Percentiles rank a stretch among this genome's conserved stretches.
Conservation (phyloP, 2,797 vertebrate species). For the Austrolebias charrua region DNA sequence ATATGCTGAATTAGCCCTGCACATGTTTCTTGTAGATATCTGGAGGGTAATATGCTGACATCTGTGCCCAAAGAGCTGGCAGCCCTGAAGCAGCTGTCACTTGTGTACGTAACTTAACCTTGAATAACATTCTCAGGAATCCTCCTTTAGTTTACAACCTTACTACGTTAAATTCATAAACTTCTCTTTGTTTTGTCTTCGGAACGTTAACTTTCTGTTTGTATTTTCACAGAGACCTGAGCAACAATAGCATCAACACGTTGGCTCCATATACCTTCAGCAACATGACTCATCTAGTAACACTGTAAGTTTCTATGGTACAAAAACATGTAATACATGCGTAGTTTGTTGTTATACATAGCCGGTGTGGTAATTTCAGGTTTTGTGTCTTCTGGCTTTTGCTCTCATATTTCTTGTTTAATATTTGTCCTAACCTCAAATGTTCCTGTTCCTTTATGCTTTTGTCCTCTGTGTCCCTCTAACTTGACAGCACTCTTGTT, state of each 20-base stretch:
- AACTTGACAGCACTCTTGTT: background rate
- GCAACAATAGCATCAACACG: constrained; percentile 95
- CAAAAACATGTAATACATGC: background rate
- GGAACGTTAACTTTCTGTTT: constrained; percentile 30
- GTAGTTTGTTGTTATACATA: background rate
- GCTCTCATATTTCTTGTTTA: background rate
- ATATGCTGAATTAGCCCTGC: constrained; percentile 17
- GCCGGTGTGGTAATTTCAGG: too few species aligned
- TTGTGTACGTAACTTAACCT: constrained; percentile 86
- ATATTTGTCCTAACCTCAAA: background rate
- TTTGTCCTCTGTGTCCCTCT: background rate
- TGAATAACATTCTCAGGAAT: constrained; percentile 21
- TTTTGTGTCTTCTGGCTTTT: too few species aligned
- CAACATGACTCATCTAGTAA: constrained; percentile 96
- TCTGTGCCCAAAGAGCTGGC: constrained; percentile 91
- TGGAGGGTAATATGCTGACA: constrained; percentile 94
- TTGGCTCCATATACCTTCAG: constrained; percentile 90
- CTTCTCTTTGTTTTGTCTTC: constrained; percentile 5
- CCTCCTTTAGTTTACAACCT: background rate
- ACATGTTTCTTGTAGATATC: constrained; percentile 83
- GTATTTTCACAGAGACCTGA: constrained; percentile 86
- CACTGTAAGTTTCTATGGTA: constrained; percentile 86
- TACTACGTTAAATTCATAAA: background rate
- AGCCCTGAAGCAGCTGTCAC: constrained; percentile 88
- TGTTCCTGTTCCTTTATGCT: background rate